Percentiles rank a stretch among this genome's conserved stretches.
These are phyloP conservation scores for Pycnonotus jocosus DNA, from an alignment of 2,113 vertebrate genomes.

Conservation along the genomic window DNA sequence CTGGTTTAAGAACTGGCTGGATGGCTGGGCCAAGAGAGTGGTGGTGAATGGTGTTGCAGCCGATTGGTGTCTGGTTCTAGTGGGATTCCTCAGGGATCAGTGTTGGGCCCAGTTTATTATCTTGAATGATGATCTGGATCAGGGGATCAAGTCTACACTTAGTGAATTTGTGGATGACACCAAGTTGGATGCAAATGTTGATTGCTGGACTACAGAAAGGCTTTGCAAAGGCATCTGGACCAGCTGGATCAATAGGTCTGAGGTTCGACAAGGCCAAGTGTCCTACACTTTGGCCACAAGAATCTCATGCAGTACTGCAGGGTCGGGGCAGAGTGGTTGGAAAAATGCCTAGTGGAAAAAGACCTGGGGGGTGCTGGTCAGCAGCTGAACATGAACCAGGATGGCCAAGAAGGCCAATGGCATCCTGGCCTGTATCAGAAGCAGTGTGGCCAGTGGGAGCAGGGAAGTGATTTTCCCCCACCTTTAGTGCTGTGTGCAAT, in stretches of 20 bases:
- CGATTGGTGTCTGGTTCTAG: neutral
- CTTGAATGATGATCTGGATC: neutral
- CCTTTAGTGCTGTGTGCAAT: neutral
- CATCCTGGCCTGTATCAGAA: neutral
- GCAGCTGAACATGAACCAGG: neutral
- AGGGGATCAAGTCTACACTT: neutral
- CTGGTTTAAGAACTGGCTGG: neutral
- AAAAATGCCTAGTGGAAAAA: neutral
- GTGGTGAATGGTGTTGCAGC: fast-evolving
- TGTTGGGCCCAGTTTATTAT: neutral
- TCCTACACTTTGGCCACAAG: neutral
- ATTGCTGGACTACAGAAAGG: neutral
- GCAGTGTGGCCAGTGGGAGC: neutral
- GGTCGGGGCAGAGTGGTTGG: neutral
- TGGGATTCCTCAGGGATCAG: neutral
- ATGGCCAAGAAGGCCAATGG: neutral
- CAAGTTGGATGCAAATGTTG: neutral
- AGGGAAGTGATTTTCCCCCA: neutral
- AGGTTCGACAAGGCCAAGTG: neutral
- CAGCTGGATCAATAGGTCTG: neutral
- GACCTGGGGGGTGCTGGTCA: neutral
- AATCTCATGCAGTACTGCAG: fast-evolving
- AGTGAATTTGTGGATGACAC: neutral
- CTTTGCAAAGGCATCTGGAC: neutral
- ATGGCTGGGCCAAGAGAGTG: neutral